Evolutionary conservation across 2,888 invertebrate genomes (phyloP), one percentile per base, ranked within the genome.

Genomic region (Leptura quadrifasciata): DNA sequence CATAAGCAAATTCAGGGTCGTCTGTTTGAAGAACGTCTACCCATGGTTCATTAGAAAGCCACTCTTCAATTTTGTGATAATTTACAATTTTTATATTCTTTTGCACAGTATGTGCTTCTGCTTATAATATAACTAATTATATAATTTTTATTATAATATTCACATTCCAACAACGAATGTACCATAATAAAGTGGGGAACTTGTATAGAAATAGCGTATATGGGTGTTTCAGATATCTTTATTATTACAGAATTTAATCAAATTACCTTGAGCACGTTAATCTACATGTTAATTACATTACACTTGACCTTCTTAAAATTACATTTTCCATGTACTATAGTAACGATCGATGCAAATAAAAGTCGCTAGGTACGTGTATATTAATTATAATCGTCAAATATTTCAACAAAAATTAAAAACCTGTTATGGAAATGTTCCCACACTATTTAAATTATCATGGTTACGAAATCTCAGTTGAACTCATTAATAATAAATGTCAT

Each of bases 401-500:
- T 60, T 60, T 24, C 27, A 60, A 60, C n/a, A 57, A 27, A 31
- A 21, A 69, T 39, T 55, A 52, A 24, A 31, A 27, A 67, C 15
- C 5, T 31, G 27, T 39, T 39, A 39, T 39, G 39, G 12, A 67
- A 47, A 27, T 47, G 55, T 67, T 67, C 54, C 55, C 52, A 52
- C 21, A 67, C 2, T 55, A 55, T 54, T 67, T 55, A 21, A 27
- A 27, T 61, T 54, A 27, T 67, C 52, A 17, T n/a, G 24, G 21
- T 54, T 67, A 67, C 31, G n/a, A 67, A 54, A 67, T 54, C 67
- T 54, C 5, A 17, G 9, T 17, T 24, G 54, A 54, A 55, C 67
- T 31, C 17, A 15, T 67, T 54, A 15, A 52, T 27, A 54, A 54
- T 54, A 24, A 65, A 65, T 21, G 65, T 21, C 65, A 52, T 21